Evolutionary conservation across 2,888 invertebrate species (phyloP).

Genomic region (Drosophila nigricruria): DNA sequence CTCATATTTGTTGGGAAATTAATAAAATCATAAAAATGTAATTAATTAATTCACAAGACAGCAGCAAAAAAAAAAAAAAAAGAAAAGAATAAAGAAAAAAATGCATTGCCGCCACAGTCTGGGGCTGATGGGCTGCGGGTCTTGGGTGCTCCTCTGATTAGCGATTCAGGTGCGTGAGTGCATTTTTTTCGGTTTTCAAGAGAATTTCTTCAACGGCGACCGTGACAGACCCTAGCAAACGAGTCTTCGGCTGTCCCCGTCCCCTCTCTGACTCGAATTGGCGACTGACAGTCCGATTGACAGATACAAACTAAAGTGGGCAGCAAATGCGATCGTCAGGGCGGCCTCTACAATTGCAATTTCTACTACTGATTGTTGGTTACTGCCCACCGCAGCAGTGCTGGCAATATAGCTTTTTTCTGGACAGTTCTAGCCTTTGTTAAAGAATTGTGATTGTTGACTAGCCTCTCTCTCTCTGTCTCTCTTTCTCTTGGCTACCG

Average conservation of each 20-base stretch:
- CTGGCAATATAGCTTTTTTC: not conserved
- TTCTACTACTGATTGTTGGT: conserved; percentile 9
- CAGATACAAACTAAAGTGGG: conserved; percentile 58
- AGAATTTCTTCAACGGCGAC: conserved; percentile 69
- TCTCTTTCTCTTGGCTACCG: not conserved
- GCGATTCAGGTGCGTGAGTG: conserved; percentile 79
- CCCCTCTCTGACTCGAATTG: not conserved
- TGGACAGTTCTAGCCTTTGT: not conserved
- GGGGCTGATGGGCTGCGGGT: conserved; percentile 41
- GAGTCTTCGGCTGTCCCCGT: conserved; percentile 8
- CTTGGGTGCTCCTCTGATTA: conserved; percentile 61
- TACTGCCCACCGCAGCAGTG: conserved; percentile 13
- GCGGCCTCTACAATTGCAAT: conserved; percentile 39
- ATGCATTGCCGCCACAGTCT: conserved; percentile 62
- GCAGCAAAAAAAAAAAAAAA: conserved; percentile 7
- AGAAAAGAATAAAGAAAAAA: conserved; percentile 53
- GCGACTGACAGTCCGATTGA: conserved; percentile 52
- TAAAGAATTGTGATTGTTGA: not conserved
- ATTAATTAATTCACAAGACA: conserved; percentile 75
- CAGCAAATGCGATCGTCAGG: conserved; percentile 45
- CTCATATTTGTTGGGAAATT: conserved; percentile 71
- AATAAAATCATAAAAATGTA: conserved; percentile 79
- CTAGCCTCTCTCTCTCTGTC: not conserved
- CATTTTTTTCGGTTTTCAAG: conserved; percentile 75
- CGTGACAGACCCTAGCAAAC: conserved; percentile 44